These are phyloP conservation scores for Phyllopteryx taeniolatus DNA, from an alignment of 2,113 vertebrate genomes.

Conservation along the genomic window DNA sequence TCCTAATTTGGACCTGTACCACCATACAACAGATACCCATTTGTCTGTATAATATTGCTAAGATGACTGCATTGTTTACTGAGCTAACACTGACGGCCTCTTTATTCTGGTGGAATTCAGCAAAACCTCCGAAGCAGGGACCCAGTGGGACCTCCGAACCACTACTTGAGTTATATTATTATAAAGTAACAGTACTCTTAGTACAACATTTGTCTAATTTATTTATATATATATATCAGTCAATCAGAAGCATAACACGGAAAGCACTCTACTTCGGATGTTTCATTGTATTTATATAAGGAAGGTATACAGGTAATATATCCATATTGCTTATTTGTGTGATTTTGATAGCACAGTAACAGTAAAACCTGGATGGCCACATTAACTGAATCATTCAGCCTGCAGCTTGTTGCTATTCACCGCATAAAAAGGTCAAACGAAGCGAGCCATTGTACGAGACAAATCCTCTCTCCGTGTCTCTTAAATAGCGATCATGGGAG, in stretches of 20 bases:
- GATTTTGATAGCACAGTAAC: background rate
- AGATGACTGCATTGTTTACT: background rate
- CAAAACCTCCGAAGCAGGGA: too few relatives aligned
- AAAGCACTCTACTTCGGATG: background rate
- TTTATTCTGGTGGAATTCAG: background rate
- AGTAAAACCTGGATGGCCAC: background rate
- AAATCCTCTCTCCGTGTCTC: conserved; percentile 8
- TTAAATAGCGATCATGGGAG: conserved; percentile 21
- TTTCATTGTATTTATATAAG: background rate
- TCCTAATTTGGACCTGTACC: background rate
- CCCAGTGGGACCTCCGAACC: too few relatives aligned
- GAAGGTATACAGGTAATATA: background rate
- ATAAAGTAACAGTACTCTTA: background rate
- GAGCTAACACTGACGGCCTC: background rate
- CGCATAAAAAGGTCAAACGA: conserved; percentile 6
- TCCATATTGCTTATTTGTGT: background rate
- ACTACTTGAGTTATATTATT: too few relatives aligned
- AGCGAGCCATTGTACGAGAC: conserved; percentile 15
- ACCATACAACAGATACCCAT: background rate
- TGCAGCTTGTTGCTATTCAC: conserved; percentile 8
- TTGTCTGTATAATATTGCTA: background rate
- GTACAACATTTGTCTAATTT: background rate
- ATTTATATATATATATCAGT: too few relatives aligned
- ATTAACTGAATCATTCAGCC: conserved; percentile 6
- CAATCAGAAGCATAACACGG: background rate